Evolutionary conservation across 2,888 invertebrate species (phyloP).

Genomic region (Tiliacea aurago): DNA sequence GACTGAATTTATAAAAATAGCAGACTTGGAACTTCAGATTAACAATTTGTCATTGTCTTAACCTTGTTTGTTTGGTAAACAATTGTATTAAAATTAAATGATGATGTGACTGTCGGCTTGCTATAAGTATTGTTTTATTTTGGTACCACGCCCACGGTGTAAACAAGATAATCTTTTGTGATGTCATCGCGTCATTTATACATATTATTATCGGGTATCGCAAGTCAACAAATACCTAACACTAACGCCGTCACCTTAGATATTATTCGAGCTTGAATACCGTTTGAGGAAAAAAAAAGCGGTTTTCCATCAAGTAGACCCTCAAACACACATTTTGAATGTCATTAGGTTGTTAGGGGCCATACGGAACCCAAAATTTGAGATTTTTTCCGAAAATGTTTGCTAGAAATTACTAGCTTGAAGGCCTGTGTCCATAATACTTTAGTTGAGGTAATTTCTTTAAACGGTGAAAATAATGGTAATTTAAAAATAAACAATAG

Average conservation of each 20-base stretch:
- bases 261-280: neutral
- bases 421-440: too few relatives aligned
- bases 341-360: neutral
- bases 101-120: conserved; percentile 8
- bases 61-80: conserved; percentile 35
- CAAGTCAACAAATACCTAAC: conserved; percentile 16
- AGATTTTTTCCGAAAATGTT: neutral
- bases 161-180: conserved; percentile 47
- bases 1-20: too few relatives aligned
- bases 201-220: neutral
- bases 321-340: neutral
- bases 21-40: too few relatives aligned
- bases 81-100: conserved; percentile 38
- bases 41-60: conserved; percentile 34
- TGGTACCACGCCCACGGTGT: conserved; percentile 17
- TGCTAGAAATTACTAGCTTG: neutral
- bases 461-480: too few relatives aligned
- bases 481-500: too few relatives aligned
- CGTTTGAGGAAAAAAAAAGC: neutral
- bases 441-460: too few relatives aligned
- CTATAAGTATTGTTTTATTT: conserved; percentile 28
- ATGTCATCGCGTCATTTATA: conserved; percentile 14
- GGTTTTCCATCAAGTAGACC: neutral
- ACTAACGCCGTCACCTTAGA: neutral
- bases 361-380: neutral